Evolutionary conservation across 2,888 invertebrate genomes (phyloP).

Genomic region (Pristionchus entomophagus): DNA sequence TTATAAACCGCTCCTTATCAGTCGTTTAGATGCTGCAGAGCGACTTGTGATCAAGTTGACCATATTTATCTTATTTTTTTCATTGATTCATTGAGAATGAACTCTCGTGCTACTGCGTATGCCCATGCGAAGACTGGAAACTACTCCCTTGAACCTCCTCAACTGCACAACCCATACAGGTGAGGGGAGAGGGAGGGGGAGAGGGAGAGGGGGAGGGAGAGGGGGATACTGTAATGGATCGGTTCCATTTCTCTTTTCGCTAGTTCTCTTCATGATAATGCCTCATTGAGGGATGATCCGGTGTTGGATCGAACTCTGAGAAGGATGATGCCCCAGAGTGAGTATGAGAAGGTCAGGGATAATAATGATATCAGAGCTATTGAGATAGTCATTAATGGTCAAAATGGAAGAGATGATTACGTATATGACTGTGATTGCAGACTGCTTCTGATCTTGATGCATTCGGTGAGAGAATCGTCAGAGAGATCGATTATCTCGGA

Average conservation of each 20-base stretch:
- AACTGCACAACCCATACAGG: constrained; percentile 66
- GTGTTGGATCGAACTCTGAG: constrained; percentile 61
- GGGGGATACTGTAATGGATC: too few relatives aligned
- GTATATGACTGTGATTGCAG: too few relatives aligned
- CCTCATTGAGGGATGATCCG: constrained; percentile 63
- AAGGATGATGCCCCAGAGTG: constrained; percentile 57
- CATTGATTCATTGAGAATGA: not conserved
- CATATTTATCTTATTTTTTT: not conserved
- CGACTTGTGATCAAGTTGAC: not conserved
- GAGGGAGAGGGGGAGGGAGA: too few relatives aligned
- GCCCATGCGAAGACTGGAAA: constrained; percentile 69
- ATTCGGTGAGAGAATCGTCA: constrained; percentile 79
- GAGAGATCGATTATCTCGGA: constrained; percentile 78
- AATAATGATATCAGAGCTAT: too few relatives aligned
- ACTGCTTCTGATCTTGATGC: constrained; percentile 76
- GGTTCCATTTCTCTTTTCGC: not conserved
- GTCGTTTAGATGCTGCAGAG: not conserved
- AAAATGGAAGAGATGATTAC: too few relatives aligned
- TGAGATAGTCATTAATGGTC: too few relatives aligned
- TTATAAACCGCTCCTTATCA: not conserved
- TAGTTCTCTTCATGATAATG: not conserved
- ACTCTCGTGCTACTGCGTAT: constrained; percentile 56
- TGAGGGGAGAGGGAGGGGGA: too few relatives aligned
- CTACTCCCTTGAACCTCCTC: constrained; percentile 64
- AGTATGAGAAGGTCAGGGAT: constrained; percentile 53